phyloP scores from a whole-genome alignment of 2,888 invertebrate species.

The Frankliniella intonsa region DNA sequence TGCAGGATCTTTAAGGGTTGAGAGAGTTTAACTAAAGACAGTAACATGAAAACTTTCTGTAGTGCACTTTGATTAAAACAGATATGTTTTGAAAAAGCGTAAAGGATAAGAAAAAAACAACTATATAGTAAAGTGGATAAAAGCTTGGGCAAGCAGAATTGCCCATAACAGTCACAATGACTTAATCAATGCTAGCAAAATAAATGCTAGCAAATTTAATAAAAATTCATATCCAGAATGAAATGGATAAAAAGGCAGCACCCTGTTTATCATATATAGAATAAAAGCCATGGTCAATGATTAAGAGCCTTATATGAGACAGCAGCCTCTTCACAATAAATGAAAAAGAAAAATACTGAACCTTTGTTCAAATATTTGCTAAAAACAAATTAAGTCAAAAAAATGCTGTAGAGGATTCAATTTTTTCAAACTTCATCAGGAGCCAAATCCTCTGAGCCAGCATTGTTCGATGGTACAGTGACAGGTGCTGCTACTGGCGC shows the following conservation, averaged over 20 bases:
- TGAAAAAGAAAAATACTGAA: neutral
- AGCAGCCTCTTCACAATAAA: neutral
- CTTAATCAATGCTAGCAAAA: neutral
- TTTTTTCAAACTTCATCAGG: slow-evolving; percentile 44
- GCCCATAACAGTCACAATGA: neutral
- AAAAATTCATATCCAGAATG: neutral
- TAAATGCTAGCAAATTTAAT: neutral
- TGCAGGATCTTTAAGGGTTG: neutral
- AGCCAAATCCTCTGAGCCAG: slow-evolving; percentile 41
- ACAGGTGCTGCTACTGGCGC: slow-evolving; percentile 32
- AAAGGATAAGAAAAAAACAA: neutral
- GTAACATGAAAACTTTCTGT: neutral
- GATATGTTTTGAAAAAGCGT: neutral
- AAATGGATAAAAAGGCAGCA: neutral
- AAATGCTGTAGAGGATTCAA: too few relatives aligned
- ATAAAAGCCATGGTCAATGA: neutral
- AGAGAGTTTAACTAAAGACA: neutral
- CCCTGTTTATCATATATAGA: neutral
- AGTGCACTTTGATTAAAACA: neutral
- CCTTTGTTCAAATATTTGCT: neutral
- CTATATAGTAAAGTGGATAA: neutral
- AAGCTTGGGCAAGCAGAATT: neutral
- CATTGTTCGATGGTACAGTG: slow-evolving; percentile 38
- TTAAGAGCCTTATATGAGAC: too few relatives aligned
- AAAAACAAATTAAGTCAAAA: neutral